Evolutionary conservation across 2,797 vertebrate genomes (phyloP).

Genomic region (Heteromormyrus szaboi): DNA sequence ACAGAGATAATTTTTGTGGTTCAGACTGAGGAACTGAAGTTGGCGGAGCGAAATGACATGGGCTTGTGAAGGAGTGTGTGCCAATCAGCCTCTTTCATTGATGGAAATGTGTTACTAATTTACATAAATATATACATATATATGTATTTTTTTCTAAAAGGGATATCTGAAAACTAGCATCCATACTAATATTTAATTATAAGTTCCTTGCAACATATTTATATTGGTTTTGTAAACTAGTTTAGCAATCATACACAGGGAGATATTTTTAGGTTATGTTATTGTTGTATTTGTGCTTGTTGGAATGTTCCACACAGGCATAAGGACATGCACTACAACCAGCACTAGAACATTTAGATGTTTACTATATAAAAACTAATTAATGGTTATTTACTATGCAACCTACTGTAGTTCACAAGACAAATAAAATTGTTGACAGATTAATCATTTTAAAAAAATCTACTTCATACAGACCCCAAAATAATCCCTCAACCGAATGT

Average conservation of each 20-base stretch:
- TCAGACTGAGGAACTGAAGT: neutral
- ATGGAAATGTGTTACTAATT: neutral
- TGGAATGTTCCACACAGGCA: conserved; percentile 36
- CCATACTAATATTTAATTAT: neutral
- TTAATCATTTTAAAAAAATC: conserved; percentile 32
- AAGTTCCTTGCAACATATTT: neutral
- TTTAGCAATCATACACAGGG: neutral
- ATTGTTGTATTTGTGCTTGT: conserved; percentile 47
- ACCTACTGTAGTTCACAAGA: conserved; percentile 46
- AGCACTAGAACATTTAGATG: conserved; percentile 33
- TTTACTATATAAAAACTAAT: conserved; percentile 42
- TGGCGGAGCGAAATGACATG: neutral
- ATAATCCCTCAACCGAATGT: conserved; percentile 10
- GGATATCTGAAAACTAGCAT: neutral
- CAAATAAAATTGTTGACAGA: conserved; percentile 45
- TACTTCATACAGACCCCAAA: conserved; percentile 25
- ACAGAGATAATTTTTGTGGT: neutral
- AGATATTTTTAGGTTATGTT: conserved; percentile 21
- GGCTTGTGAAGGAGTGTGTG: neutral
- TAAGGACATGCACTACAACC: conserved; percentile 43
- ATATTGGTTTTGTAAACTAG: neutral
- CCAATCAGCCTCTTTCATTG: neutral
- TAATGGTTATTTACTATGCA: conserved; percentile 36
- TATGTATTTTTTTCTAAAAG: neutral
- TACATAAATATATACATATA: neutral